Conservation (phyloP, 37 sponge, comb jelly and placozoan genomes). For the Haliclona indistincta region DNA sequence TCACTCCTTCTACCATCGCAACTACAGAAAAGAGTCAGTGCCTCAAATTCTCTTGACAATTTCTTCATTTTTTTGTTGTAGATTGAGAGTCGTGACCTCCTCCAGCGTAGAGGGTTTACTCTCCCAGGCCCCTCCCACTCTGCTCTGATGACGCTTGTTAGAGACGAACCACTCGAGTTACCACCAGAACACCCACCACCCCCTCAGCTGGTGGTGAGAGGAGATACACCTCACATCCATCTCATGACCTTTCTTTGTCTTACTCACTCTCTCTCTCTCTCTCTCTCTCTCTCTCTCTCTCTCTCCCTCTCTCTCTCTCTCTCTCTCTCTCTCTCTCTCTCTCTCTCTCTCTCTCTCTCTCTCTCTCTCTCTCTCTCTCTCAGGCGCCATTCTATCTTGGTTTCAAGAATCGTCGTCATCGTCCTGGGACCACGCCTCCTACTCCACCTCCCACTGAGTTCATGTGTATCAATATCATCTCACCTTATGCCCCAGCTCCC, state of each 20-base stretch:
- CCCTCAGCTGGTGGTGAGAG: constrained; percentile 38
- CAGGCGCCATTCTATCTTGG: constrained; percentile 70
- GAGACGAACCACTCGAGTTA: constrained; percentile 58
- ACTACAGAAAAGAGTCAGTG: no score
- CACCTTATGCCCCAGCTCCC: constrained; percentile 9
- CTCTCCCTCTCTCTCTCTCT: constrained; percentile 4
- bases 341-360: neutral
- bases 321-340: neutral
- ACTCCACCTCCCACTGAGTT: neutral
- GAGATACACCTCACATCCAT: neutral
- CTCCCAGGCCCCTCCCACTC: constrained; percentile 36
- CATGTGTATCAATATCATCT: neutral
- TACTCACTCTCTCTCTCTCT: constrained; percentile 13
- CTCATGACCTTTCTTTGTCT: neutral
- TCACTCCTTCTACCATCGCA: no score
- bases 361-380: neutral
- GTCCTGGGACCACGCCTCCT: constrained; percentile 15
- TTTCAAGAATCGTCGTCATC: constrained; percentile 19
- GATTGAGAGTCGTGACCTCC: neutral
- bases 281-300: constrained; percentile 9
- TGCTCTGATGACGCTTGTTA: constrained; percentile 61
- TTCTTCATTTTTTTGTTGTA: neutral
- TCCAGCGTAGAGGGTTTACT: constrained; percentile 12
- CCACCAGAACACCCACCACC: constrained; percentile 77
- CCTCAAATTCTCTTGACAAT: no score